These are phyloP conservation scores for Geotrupes spiniger DNA, from an alignment of 2,888 invertebrate genomes.

Conservation along the genomic window DNA sequence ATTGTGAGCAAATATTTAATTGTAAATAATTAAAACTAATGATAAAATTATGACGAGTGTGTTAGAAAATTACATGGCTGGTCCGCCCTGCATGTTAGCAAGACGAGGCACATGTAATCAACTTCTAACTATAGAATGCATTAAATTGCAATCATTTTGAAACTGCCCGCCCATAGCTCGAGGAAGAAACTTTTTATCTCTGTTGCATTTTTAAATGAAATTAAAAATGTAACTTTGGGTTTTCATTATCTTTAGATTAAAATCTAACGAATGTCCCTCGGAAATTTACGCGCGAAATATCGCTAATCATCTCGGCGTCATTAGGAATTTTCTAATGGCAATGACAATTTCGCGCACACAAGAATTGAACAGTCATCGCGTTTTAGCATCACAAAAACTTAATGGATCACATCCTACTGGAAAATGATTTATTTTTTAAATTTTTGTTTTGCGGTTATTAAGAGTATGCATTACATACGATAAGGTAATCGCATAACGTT, in stretches of 20 bases:
- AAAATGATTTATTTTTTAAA: too few relatives aligned
- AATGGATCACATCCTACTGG: too few relatives aligned
- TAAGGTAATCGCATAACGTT: neutral
- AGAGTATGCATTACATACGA: too few relatives aligned
- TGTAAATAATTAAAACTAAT: constrained; percentile 24
- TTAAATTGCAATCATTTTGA: constrained; percentile 24
- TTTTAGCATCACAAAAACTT: too few relatives aligned
- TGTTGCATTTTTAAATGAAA: constrained; percentile 20
- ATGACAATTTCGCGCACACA: too few relatives aligned
- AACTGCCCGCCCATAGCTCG: constrained; percentile 21
- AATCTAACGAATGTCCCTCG: constrained; percentile 6
- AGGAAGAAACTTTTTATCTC: constrained; percentile 17
- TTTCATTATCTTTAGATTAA: constrained; percentile 6
- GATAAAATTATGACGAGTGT: constrained; percentile 21
- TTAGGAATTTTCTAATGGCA: constrained; percentile 21
- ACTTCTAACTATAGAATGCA: constrained; percentile 20
- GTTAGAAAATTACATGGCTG: constrained; percentile 16
- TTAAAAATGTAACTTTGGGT: constrained; percentile 14
- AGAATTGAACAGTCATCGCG: too few relatives aligned
- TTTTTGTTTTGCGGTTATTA: too few relatives aligned
- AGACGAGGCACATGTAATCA: constrained; percentile 18
- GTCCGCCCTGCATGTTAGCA: constrained; percentile 20
- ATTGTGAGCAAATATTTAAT: constrained; percentile 14
- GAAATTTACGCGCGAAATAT: constrained; percentile 18
- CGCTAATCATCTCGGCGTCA: constrained; percentile 21